Base-by-base conservation (phyloP, 37 sponge, comb jelly and placozoan genomes). In the Ianthella basta region DNA sequence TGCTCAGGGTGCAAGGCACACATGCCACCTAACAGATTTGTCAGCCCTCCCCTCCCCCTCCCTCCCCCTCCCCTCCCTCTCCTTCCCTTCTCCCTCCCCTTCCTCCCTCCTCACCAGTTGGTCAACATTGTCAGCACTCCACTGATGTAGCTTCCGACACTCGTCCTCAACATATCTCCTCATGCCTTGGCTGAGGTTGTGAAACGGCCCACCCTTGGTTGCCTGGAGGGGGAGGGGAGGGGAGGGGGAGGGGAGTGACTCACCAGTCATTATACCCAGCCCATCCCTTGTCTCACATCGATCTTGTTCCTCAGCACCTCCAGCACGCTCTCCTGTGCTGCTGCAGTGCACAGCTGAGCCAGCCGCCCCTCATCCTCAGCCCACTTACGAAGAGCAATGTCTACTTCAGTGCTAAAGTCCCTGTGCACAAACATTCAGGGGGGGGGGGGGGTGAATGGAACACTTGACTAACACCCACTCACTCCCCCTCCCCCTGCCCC, bases 351-450 rank as follows among this genome's bases (percentile, higher is more conserved):
- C 23, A 93, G 79, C n/a, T 84, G 29, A 0, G 91, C 88, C 21
- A 88, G 77, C 59, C 87, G 86, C 41, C 79, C 90, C 55, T 89
- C 88, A 59, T 93, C 97, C 25, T 89, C 82, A 34, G 97, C 93
- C 97, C 97, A 97, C 85, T 94, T 95, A 50, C 89, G 87, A 39
- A 97, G 85, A 0, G 87, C 84, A 60, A 97, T 97, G 80, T 97
- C 97, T 12, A 87, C 94, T 38, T 77, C 80, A 20, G 94, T 93
- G 55, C 89, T 93, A 79, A 93, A 93, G 44, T 93, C 88, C 24
- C 94, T 93, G 60, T n/a, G n/a, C n/a, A n/a, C n/a, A 4, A 85
- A 25, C 44, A 75, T 12, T 27, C 41, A 18, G 55, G 66, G 21
- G 29, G 15, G 16, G 40, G 56, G 25, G 56, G 25, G 44, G 34